Conservation (phyloP, 2,888 invertebrate genomes). For the Acleris literana region DNA sequence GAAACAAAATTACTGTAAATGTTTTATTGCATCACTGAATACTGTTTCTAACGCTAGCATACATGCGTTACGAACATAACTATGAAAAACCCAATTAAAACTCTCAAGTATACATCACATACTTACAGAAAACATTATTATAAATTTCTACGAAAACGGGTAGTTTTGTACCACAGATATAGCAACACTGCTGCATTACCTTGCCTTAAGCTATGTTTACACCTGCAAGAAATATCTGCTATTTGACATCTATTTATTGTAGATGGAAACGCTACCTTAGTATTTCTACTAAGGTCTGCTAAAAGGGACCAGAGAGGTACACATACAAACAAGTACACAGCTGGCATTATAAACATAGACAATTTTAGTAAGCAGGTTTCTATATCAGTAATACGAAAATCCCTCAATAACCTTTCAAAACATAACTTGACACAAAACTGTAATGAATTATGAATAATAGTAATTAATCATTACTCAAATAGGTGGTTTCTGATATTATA, state of each 20-base stretch:
- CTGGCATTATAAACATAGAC: too few relatives aligned
- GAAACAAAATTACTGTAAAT: constrained; percentile 49
- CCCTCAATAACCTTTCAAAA: constrained; percentile 37
- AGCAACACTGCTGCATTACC: not conserved
- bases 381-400: constrained; percentile 30
- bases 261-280: too few relatives aligned
- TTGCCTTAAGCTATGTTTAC: too few relatives aligned
- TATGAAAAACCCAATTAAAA: constrained; percentile 56
- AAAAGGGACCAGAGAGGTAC: too few relatives aligned
- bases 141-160: constrained; percentile 67
- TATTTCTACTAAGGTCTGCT: too few relatives aligned
- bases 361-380: not conserved
- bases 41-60: constrained; percentile 75
- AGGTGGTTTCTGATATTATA: constrained; percentile 29
- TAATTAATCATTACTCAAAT: constrained; percentile 32
- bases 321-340: too few relatives aligned
- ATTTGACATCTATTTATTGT: too few relatives aligned
- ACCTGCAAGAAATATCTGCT: too few relatives aligned
- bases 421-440: constrained; percentile 40
- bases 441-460: constrained; percentile 23
- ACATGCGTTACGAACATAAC: constrained; percentile 67
- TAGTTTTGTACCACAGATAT: constrained; percentile 21
- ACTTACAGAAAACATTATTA: constrained; percentile 63
- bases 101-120: constrained; percentile 57
- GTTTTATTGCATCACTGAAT: constrained; percentile 80